Base-by-base conservation (phyloP, 2,888 invertebrate genomes). In the Orthonevra nobilis region DNA sequence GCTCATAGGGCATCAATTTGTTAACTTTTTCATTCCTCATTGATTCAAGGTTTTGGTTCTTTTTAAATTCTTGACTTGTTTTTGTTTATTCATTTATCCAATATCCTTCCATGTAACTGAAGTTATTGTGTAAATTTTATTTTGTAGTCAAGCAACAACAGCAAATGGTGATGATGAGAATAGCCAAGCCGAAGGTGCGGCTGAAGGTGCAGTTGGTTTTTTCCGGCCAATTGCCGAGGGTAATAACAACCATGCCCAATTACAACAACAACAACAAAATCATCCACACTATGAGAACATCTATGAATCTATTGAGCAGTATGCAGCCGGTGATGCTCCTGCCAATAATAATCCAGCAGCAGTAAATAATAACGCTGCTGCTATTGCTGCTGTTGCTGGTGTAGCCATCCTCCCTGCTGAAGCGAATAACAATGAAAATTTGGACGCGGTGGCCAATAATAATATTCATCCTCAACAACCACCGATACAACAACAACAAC, bases 141-240 rank as follows among this genome's bases (percentile, higher is more conserved):
- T 6, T 10, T n/a, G 40, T 46, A 86, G 86, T 19, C 86, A 86
- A 85, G 85, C 86, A 82, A 83, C 84, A 84, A 84, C 86, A 84
- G 85, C 85, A 85, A 86, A 86, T 81, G 87, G 87, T 83, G 89
- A 89, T 85, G 91, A 91, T 84, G 91, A 91, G 83, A 90, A 90
- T 83, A 91, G 91, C 85, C 90, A 89, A 84, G 91, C 90, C 40
- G 91, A 91, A 85, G 91, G 91, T 81, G 90, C 90, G 38, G 89
- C 85, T 75, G 91, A 91, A 84, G 91, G 90, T 77, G 90, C 90
- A 63, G 89, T 90, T 48, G 90, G 91, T 74, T 90, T 89, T 84
- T 88, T 86, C 38, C 83, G 81, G 7, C 58, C 69, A 81, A 83
- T 81, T 56, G 82, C 77, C 42, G 83, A 83, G 70, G 69, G 32